Conservation (phyloP, 2,888 invertebrate species). For the Thecocarcelia acutangulata region DNA sequence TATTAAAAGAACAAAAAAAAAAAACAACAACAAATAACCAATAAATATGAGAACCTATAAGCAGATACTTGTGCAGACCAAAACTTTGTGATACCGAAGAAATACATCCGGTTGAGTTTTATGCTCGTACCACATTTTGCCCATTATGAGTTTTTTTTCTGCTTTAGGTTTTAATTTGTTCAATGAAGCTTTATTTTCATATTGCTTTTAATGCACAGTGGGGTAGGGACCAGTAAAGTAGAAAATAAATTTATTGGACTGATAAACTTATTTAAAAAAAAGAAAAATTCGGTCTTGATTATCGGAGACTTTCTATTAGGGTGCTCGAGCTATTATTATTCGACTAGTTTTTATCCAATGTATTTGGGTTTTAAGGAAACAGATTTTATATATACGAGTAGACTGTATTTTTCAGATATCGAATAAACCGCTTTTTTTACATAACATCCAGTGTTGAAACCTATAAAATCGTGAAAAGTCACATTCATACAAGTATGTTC, state of each 20-base stretch:
- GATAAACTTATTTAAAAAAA: too few species aligned
- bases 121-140: conserved; percentile 47
- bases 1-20: conserved; percentile 14
- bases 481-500: too few species aligned
- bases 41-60: conserved; percentile 45
- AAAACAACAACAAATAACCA: conserved; percentile 37
- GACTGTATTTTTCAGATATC: too few species aligned
- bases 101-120: conserved; percentile 66
- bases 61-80: neutral
- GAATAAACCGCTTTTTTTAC: too few species aligned
- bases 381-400: too few species aligned
- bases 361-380: too few species aligned
- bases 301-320: too few species aligned
- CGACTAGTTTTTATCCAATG: too few species aligned
- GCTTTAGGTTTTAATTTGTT: conserved; percentile 37
- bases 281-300: too few species aligned
- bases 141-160: conserved; percentile 29
- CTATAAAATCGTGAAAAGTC: too few species aligned
- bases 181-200: conserved; percentile 53
- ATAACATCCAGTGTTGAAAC: too few species aligned
- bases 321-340: too few species aligned
- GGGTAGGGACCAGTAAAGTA: neutral
- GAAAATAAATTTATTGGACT: neutral
- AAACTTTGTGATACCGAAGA: conserved; percentile 52
- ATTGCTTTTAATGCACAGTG: conserved; percentile 51